Evolutionary conservation across 2,797 vertebrate genomes (phyloP), one percentile per base, ranked within the genome.

Genomic region (Clamator glandarius): DNA sequence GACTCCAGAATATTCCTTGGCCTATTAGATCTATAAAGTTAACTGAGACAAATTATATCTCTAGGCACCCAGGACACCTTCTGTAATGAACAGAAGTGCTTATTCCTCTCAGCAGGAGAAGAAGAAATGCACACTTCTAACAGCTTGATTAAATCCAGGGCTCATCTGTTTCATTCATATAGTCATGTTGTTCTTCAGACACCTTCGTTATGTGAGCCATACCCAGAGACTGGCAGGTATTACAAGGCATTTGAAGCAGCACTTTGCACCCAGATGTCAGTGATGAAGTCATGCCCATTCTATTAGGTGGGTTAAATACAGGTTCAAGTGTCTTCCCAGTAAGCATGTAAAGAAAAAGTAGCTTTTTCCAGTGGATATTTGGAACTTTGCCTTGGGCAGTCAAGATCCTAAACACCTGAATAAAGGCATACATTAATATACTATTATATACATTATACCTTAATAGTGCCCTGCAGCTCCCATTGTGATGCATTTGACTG

Each of bases 401-500:
- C 21, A 67, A 48, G 11, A 59, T 36, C 12, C 21, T 55, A 39
- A 92, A 42, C 24, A 69, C 5, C 4, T 50, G n/a, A 89, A 54
- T 48, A 69, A 68, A 87, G 15, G 11, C 26, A 84, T 17, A 28
- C 5, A 31, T 28, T 42, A 58, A 69, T 78, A 51, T 23, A 51
- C 19, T 58, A 5, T 48, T 50, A 7, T 17, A 9, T 26, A 44
- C 6, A 19, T 52, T 62, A 31, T 6, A 41, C 0, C 10, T 42
- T 58, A n/a, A 33, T 61, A 77, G 16, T 55, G 5, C 23, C 52
- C 13, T 41, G 11, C 17, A 76, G 26, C 17, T 90, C 31, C 39
- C 54, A 8, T 29, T 15, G 31, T 44, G 33, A 68, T 52, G 72
- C 0, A 0, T 21, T 16, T 35, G 24, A 46, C 2, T 66, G 24